These are phyloP conservation scores for Meta bourneti DNA, from an alignment of 2,888 invertebrate genomes.

Conservation along the genomic window DNA sequence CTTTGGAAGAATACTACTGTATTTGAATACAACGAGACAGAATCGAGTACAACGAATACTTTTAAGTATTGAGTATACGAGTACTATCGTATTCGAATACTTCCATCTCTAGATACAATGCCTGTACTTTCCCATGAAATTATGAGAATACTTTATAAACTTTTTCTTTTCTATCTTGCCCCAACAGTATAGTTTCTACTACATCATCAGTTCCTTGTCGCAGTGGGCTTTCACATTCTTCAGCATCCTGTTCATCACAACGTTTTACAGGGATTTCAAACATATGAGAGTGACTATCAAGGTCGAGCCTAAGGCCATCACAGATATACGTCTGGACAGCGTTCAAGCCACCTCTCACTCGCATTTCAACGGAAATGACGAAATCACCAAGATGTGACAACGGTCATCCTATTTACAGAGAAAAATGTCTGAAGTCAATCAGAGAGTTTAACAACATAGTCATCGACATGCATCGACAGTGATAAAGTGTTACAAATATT, in stretches of 20 bases:
- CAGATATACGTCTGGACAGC: slow-evolving; percentile 50
- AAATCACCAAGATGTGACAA: slow-evolving; percentile 69
- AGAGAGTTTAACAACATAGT: no score
- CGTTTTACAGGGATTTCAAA: slow-evolving; percentile 70
- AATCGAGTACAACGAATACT: no score
- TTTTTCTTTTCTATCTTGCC: not conserved
- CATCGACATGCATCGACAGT: no score
- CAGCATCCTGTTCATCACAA: slow-evolving; percentile 69
- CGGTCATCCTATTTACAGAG: not conserved
- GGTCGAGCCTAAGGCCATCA: slow-evolving; percentile 40
- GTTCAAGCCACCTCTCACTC: slow-evolving; percentile 40
- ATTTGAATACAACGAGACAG: no score
- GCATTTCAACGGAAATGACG: slow-evolving; percentile 50
- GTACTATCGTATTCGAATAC: no score
- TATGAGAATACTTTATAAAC: not conserved
- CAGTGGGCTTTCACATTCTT: slow-evolving; percentile 73
- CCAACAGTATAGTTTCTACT: slow-evolving; percentile 72
- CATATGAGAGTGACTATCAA: slow-evolving; percentile 60
- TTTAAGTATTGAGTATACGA: no score
- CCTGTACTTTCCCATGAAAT: no score
- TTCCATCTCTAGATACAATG: no score
- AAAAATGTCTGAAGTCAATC: no score
- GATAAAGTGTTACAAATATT: no score
- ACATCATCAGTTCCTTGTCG: slow-evolving; percentile 73
- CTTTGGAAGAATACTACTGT: no score